Conservation (phyloP, 2,113 vertebrate species). For the Cyprinus carpio region DNA sequence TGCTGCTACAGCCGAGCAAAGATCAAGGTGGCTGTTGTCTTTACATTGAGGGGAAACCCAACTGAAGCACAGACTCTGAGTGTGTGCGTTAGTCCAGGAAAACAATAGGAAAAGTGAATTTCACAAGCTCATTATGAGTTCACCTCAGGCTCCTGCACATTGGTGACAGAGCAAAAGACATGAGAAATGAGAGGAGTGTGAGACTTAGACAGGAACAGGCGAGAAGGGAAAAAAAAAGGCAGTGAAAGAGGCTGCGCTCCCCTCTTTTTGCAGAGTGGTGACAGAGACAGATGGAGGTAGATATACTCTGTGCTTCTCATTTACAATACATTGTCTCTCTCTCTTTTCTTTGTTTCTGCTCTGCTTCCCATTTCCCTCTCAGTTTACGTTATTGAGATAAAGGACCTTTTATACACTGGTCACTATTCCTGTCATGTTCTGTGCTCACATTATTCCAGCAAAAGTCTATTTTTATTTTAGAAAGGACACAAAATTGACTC, state of each 20-base stretch:
- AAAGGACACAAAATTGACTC: background rate
- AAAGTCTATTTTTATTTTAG: background rate
- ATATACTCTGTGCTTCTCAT: conserved; percentile 38
- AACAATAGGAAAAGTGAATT: conserved; percentile 45
- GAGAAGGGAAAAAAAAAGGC: conserved; percentile 7
- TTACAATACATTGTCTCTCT: conserved; percentile 22
- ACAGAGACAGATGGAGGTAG: conserved; percentile 39
- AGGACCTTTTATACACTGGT: background rate
- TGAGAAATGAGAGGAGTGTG: conserved; percentile 44
- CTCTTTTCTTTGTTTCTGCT: conserved; percentile 16
- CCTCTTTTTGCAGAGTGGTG: conserved; percentile 18
- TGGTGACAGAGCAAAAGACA: conserved; percentile 38
- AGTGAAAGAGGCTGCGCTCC: conserved; percentile 16
- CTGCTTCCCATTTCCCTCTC: background rate
- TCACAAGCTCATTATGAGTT: conserved; percentile 51
- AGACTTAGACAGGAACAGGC: conserved; percentile 23
- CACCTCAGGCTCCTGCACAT: conserved; percentile 48
- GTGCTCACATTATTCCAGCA: background rate
- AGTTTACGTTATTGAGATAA: conserved; percentile 5
- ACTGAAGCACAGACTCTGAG: conserved; percentile 21
- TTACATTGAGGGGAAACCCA: conserved; percentile 20
- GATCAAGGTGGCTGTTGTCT: conserved; percentile 42
- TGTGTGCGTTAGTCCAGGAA: conserved; percentile 28
- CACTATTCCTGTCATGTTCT: conserved; percentile 1
- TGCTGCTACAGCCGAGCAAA: conserved; percentile 30